phyloP scores from a whole-genome alignment of 2,888 invertebrate species.

The Lasiommata megera region DNA sequence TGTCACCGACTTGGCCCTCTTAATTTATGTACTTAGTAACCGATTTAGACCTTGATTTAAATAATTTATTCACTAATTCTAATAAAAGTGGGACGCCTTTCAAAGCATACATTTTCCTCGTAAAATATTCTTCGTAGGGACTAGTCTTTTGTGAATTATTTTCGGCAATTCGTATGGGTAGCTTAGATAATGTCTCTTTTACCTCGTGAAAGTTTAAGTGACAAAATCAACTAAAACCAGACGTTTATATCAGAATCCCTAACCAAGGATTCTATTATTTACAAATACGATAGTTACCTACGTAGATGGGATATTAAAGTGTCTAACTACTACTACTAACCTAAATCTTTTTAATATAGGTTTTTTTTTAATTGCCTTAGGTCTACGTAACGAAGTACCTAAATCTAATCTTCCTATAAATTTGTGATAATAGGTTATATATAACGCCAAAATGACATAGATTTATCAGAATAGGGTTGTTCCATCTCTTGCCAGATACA shows the following conservation, averaged over 20 bases:
- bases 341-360: too few relatives aligned
- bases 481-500: too few relatives aligned
- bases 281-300: too few relatives aligned
- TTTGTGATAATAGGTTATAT: too few relatives aligned
- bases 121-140: not conserved
- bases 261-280: not conserved
- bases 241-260: not conserved
- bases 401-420: too few relatives aligned
- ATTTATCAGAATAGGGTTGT: too few relatives aligned
- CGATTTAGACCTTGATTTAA: constrained; percentile 23
- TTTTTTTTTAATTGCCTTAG: too few relatives aligned
- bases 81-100: constrained; percentile 10
- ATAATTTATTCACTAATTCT: constrained; percentile 18
- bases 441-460: too few relatives aligned
- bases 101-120: not conserved
- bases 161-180: not conserved
- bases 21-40: constrained; percentile 29
- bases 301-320: too few relatives aligned
- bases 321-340: too few relatives aligned
- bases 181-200: not conserved
- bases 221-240: not conserved
- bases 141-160: not conserved
- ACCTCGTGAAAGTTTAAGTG: not conserved
- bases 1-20: constrained; percentile 31
- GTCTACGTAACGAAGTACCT: too few relatives aligned